These are phyloP conservation scores for Cephus nigrinus DNA, from an alignment of 2,888 invertebrate species.

Conservation along the genomic window DNA sequence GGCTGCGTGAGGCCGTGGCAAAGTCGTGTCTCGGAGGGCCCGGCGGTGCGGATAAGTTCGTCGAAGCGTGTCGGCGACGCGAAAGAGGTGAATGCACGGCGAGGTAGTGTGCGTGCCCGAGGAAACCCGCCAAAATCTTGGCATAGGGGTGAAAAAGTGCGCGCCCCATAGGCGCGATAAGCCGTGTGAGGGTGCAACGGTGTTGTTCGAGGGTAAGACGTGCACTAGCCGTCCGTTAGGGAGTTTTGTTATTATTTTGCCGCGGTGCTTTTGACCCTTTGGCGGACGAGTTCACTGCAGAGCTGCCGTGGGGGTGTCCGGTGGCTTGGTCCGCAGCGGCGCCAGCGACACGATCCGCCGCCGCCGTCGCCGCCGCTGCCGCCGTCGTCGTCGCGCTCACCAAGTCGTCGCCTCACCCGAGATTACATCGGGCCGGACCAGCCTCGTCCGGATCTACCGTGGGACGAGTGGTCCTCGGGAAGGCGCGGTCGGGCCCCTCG, in stretches of 20 bases:
- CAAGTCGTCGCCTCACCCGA: not conserved
- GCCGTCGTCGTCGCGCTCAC: conserved; percentile 9
- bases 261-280: conserved; percentile 63
- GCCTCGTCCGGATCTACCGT: conserved; percentile 13
- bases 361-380: conserved; percentile 9
- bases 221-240: conserved; percentile 13
- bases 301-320: conserved; percentile 56
- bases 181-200: conserved; percentile 25
- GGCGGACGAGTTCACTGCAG: conserved; percentile 63
- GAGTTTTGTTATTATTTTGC: conserved; percentile 63
- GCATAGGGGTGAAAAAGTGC: conserved; percentile 34
- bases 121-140: conserved; percentile 59
- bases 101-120: conserved; percentile 45
- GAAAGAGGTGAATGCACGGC: conserved; percentile 60
- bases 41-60: conserved; percentile 18
- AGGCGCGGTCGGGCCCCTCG: conserved; percentile 11
- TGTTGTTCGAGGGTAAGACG: conserved; percentile 10
- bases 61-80: conserved; percentile 47
- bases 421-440: conserved; percentile 1
- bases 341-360: conserved; percentile 20
- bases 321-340: conserved; percentile 28
- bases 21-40: conserved; percentile 13
- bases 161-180: conserved; percentile 23
- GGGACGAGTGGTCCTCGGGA: conserved; percentile 29
- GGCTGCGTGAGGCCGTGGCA: not conserved